These are phyloP conservation scores for Penelope pileata DNA, from an alignment of 2,113 vertebrate species.

Conservation along the genomic window DNA sequence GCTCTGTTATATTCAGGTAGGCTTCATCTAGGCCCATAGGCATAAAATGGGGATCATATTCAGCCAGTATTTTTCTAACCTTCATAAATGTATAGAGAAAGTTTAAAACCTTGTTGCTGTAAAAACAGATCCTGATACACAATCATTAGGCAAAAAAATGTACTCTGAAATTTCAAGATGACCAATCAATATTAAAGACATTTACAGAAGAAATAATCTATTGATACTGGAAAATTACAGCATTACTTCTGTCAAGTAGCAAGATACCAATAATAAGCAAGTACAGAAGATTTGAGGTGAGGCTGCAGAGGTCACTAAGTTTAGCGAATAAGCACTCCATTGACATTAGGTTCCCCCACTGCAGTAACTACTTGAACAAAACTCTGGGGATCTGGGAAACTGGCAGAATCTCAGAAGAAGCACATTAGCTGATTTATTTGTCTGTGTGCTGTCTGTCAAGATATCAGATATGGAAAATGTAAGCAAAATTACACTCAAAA, in stretches of 20 bases:
- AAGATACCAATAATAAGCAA: neutral
- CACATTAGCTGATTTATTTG: neutral
- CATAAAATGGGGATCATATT: slow-evolving; percentile 93
- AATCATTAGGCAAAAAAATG: neutral
- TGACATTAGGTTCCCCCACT: neutral
- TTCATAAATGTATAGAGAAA: slow-evolving; percentile 68
- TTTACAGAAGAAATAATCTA: slow-evolving; percentile 43
- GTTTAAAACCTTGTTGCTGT: slow-evolving; percentile 1
- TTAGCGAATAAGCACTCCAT: neutral
- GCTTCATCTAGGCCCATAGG: slow-evolving; percentile 96
- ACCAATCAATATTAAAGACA: neutral
- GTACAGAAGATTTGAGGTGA: no score
- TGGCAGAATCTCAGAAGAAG: neutral
- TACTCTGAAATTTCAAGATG: slow-evolving; percentile 26
- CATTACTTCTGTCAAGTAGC: neutral
- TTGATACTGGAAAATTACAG: neutral
- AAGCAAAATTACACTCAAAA: neutral
- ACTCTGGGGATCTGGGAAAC: neutral
- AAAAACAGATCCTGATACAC: slow-evolving; percentile 18
- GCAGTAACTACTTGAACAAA: neutral
- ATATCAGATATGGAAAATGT: neutral
- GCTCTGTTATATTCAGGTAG: slow-evolving; percentile 93
- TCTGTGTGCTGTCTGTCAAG: neutral
- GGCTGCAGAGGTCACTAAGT: neutral
- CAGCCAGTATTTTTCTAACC: slow-evolving; percentile 89